Evolutionary conservation across 2,888 invertebrate species (phyloP).

Genomic region (Clunio marinus): DNA sequence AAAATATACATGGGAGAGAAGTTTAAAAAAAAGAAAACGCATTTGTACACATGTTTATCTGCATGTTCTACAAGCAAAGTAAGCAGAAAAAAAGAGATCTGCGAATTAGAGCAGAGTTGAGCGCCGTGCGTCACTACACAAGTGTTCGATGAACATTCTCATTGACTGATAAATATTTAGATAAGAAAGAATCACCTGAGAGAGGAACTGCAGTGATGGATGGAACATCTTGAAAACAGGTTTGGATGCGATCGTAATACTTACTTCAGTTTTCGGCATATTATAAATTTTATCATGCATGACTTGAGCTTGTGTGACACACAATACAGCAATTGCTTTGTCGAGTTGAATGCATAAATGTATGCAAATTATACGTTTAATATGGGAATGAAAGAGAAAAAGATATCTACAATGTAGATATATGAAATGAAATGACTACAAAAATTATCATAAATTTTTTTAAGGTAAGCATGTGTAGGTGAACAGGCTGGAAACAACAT

Average conservation of each 20-base stretch:
- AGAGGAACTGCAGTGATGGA: neutral
- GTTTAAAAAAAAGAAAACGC: slow-evolving; percentile 25
- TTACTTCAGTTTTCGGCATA: neutral
- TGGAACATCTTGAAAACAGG: slow-evolving; percentile 17
- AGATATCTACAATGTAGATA: neutral
- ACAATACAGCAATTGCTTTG: neutral
- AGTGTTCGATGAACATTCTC: too few relatives aligned
- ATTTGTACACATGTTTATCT: slow-evolving; percentile 30
- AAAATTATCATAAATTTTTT: slow-evolving; percentile 30
- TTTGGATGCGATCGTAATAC: too few relatives aligned
- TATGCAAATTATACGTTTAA: slow-evolving; percentile 30
- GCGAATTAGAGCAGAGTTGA: slow-evolving; percentile 26
- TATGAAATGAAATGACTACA: neutral
- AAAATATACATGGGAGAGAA: neutral
- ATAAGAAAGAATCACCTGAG: slow-evolving; percentile 10
- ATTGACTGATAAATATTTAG: slow-evolving; percentile 6
- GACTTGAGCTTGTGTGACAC: neutral
- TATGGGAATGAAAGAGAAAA: neutral
- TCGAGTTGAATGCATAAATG: slow-evolving; percentile 15
- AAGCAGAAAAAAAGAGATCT: slow-evolving; percentile 11
- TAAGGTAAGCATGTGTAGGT: slow-evolving; percentile 13
- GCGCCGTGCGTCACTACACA: too few relatives aligned
- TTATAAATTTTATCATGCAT: neutral
- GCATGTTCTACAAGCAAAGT: slow-evolving; percentile 16
- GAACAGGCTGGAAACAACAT: slow-evolving; percentile 9